Conservation (phyloP, 2,797 vertebrate species). For the Cyclopterus lumpus region DNA sequence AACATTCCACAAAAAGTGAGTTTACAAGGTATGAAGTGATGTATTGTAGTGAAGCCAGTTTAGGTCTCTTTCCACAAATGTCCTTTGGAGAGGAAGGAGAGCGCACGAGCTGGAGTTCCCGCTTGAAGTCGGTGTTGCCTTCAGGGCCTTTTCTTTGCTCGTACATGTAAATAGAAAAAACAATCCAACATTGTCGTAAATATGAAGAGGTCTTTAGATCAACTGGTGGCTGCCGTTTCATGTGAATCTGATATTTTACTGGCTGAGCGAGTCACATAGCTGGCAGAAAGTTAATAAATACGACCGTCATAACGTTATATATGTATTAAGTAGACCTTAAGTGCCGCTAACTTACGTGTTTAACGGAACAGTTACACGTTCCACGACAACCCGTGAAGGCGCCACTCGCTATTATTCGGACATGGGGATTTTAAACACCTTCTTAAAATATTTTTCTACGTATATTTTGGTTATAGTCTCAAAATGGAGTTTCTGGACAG, state of each 20-base stretch:
- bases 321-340: neutral
- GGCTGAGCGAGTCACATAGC: neutral
- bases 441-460: too few species aligned
- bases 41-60: neutral
- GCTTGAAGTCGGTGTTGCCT: neutral
- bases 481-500: constrained; percentile 81
- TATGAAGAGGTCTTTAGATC: neutral
- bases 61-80: neutral
- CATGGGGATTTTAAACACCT: too few species aligned
- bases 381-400: constrained; percentile 32
- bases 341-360: too few species aligned
- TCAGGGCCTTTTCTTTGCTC: neutral
- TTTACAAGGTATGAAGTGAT: neutral
- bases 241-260: neutral
- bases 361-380: rapidly evolving
- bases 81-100: neutral
- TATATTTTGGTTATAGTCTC: too few species aligned
- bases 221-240: neutral
- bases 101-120: neutral
- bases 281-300: neutral
- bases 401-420: neutral
- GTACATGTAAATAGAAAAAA: neutral
- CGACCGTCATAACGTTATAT: neutral
- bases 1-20: neutral
- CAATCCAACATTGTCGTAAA: neutral